Evolutionary conservation across 2,888 invertebrate species (phyloP).

Genomic region (Abrostola tripartita): DNA sequence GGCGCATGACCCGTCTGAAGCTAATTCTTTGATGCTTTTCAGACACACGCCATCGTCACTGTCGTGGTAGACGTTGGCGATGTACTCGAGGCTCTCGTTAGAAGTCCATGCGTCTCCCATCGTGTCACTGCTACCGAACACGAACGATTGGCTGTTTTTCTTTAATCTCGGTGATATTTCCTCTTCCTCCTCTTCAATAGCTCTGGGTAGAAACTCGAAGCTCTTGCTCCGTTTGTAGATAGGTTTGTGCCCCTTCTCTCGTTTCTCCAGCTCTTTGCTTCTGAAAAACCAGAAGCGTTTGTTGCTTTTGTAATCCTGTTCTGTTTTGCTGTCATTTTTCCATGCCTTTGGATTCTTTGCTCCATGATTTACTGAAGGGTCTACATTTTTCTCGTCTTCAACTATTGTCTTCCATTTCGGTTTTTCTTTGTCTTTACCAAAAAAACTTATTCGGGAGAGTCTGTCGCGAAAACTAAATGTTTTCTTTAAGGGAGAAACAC

Average conservation of each 20-base stretch:
- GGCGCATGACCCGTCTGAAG: conserved; percentile 71
- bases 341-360: conserved; percentile 42
- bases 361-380: conserved; percentile 24
- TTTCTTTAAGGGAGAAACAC: conserved; percentile 76
- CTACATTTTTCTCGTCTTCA: conserved; percentile 65
- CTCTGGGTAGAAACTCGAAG: conserved; percentile 82
- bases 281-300: conserved; percentile 83
- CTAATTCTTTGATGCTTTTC: conserved; percentile 77
- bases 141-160: conserved; percentile 71
- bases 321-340: conserved; percentile 57
- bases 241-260: conserved; percentile 63
- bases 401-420: conserved; percentile 71
- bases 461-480: conserved; percentile 83
- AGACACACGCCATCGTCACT: conserved; percentile 75
- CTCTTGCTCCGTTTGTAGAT: conserved; percentile 82
- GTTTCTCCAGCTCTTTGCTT: conserved; percentile 74
- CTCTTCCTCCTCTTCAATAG: conserved; percentile 71
- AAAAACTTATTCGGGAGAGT: conserved; percentile 77
- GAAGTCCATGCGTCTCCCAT: conserved; percentile 78
- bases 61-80: conserved; percentile 78
- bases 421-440: conserved; percentile 75
- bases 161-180: conserved; percentile 54
- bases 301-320: conserved; percentile 72
- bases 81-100: conserved; percentile 78
- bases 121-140: conserved; percentile 76